Evolutionary conservation across 2,113 vertebrate species (phyloP).

Genomic region (Mormyrus iriodes): DNA sequence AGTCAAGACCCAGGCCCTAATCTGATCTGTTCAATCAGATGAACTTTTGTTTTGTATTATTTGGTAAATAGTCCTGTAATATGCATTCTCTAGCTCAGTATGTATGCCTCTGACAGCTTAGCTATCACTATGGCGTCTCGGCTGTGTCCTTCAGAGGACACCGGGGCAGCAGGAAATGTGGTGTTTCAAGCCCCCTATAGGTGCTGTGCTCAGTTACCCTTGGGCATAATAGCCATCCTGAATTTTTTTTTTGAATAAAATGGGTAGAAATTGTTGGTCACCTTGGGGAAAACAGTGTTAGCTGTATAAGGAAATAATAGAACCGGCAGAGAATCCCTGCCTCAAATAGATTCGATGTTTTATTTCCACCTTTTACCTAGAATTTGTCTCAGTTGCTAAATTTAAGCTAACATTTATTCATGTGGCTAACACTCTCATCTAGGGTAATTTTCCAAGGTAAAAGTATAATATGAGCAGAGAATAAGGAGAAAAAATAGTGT

Average conservation of each 20-base stretch:
- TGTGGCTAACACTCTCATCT: background rate
- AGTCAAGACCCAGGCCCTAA: background rate
- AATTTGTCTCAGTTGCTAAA: background rate
- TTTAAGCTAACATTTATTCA: background rate
- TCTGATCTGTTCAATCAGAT: background rate
- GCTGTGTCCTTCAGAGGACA: too few relatives aligned
- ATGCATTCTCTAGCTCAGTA: background rate
- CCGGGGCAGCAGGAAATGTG: background rate
- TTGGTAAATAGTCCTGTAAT: background rate
- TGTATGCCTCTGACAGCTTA: background rate
- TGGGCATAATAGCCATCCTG: background rate
- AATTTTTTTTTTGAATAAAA: background rate
- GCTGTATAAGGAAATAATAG: background rate
- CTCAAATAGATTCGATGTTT: constrained; percentile 1
- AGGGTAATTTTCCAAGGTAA: background rate
- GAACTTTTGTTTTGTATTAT: background rate
- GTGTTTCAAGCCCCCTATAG: background rate
- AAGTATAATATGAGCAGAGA: background rate
- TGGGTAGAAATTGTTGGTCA: background rate
- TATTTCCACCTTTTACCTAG: background rate
- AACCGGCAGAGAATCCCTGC: background rate
- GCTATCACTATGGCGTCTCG: background rate
- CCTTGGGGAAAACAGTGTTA: background rate
- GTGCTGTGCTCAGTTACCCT: background rate
- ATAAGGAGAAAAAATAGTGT: background rate